Evolutionary conservation across 2,888 invertebrate species (phyloP), one percentile per base, ranked within the genome.

Genomic region (Odontothrips loti): DNA sequence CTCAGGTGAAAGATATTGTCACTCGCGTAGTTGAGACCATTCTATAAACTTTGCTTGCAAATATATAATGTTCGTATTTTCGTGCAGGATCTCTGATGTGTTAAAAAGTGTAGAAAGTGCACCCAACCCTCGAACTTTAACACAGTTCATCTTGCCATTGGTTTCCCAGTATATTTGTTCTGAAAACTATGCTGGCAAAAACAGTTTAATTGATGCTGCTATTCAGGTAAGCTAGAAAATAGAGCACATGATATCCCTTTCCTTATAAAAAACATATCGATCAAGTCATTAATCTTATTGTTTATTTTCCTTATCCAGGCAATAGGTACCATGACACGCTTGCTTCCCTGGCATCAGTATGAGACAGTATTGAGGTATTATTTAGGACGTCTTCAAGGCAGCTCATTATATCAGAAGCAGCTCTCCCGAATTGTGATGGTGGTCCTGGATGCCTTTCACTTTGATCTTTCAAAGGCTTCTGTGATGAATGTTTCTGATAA

Each of bases 381-480:
- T 87, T 88, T 99, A 58, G 90, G 90, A 81, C 93, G 93, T 87
- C 89, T 99, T 86, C 90, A 93, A 0, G 89, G 90, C 80, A 91
- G 92, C 12, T 87, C 91, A 0, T 93, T 94, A 63, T 92, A 92
- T 86, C 97, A 97, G 85, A 96, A 94, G 85, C 95, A 96, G 85
- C 89, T 94, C 82, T 94, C 96, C 12, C 90, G 93, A 81, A 89
- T 95, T 81, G 89, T 94, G 20, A 92, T 94, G 0, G 91, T 92
- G 0, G 92, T 98, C 82, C 89, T 98, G 83, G 96, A 98, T 86
- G 92, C 94, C 0, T 98, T 98, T 86, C 98, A 98, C 88, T 98
- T 94, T 87, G 95, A 98, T 88, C 89, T 98, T 80, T 91, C 91
- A 0, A 92, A 92, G 86, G 91, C 90, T 9, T 87, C 89, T 81